Evolutionary conservation across 2,888 invertebrate genomes (phyloP).

Genomic region (Stegana nigrithorax): DNA sequence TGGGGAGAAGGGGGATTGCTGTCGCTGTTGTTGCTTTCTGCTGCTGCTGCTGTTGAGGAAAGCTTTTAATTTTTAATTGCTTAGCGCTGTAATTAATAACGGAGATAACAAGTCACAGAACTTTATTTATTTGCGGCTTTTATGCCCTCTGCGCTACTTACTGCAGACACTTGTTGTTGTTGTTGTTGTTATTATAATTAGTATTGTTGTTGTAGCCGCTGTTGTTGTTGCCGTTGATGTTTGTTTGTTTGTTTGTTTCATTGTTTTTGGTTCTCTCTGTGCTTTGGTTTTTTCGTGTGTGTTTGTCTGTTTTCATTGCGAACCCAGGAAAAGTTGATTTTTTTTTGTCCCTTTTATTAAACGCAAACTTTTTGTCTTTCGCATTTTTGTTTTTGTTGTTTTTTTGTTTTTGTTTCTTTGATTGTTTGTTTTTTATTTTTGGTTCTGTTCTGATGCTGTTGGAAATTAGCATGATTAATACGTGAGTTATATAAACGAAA

Average conservation of each 20-base stretch:
- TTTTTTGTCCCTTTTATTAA: no score
- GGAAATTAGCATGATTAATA: conserved; percentile 16
- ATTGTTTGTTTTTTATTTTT: not conserved
- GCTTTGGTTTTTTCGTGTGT: not conserved
- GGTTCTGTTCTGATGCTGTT: not conserved
- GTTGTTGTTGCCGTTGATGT: no score
- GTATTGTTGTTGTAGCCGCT: no score
- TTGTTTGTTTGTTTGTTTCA: not conserved
- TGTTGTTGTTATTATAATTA: no score
- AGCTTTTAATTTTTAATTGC: conserved; percentile 1
- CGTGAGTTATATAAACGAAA: conserved; percentile 4
- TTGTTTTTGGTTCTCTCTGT: not conserved
- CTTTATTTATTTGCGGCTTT: conserved; percentile 9
- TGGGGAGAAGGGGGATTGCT: no score
- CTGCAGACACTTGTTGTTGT: no score
- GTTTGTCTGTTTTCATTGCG: not conserved
- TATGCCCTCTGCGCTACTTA: no score
- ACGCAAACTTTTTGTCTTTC: not conserved
- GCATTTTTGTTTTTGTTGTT: not conserved
- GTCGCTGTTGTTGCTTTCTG: no score
- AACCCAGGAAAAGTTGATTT: no score
- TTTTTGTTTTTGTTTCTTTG: not conserved
- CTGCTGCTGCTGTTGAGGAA: no score
- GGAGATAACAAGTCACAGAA: conserved; percentile 7
- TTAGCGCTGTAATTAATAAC: conserved; percentile 12